Percentiles rank a stretch among this genome's conserved stretches.
Evolutionary conservation across 2,113 vertebrate species (phyloP).

Genomic region (Pluvialis apricaria): DNA sequence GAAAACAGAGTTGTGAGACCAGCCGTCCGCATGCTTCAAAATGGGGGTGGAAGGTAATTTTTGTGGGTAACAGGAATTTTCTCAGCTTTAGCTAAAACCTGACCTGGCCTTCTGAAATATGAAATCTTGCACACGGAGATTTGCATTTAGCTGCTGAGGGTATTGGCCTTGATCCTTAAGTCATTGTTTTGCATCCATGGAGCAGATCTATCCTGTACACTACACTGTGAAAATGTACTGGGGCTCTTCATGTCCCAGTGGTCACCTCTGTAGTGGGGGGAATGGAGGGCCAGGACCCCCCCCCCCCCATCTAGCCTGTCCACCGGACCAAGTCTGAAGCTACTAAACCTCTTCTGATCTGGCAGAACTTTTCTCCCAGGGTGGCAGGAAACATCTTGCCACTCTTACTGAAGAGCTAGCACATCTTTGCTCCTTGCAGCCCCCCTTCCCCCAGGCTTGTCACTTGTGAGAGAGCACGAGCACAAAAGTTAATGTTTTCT

Average conservation of each 20-base stretch:
- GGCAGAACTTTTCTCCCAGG: not conserved
- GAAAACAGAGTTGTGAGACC: not conserved
- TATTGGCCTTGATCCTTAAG: not conserved
- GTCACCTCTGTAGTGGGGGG: not conserved
- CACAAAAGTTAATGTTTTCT: not conserved
- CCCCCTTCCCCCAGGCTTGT: not conserved
- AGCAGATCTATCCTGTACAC: not conserved
- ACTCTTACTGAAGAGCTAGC: not conserved
- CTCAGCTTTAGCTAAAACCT: not conserved
- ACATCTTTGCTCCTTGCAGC: not conserved
- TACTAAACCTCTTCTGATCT: not conserved
- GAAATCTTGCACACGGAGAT: not conserved
- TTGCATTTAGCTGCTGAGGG: not conserved
- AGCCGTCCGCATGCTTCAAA: not conserved
- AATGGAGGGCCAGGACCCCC: not conserved
- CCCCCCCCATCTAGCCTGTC: not conserved
- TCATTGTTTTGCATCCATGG: not conserved
- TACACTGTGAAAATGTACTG: not conserved
- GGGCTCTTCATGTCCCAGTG: not conserved
- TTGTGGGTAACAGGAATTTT: not conserved
- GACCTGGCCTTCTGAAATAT: not conserved
- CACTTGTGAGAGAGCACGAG: accelerated
- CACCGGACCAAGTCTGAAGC: not conserved
- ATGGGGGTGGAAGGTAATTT: accelerated
- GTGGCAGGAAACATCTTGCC: not conserved